Conservation (phyloP, 2,888 invertebrate species). For the Panopea generosa region DNA sequence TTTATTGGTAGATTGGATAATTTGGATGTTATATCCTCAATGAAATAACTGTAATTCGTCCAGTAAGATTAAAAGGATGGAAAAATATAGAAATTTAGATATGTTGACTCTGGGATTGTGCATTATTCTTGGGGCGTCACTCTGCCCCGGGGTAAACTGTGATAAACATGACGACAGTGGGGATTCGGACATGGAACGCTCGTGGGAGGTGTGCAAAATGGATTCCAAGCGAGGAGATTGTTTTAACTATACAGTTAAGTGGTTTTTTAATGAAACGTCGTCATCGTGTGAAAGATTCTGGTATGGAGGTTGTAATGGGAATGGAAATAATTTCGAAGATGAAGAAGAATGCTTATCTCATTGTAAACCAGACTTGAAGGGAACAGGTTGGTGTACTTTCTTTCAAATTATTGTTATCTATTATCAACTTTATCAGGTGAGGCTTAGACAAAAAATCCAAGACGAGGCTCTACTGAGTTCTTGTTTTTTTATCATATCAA, state of each 20-base stretch:
- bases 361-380: slow-evolving; percentile 43
- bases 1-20: no score
- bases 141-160: slow-evolving; percentile 3
- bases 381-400: slow-evolving; percentile 30
- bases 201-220: not conserved
- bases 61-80: no score
- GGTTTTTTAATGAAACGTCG: slow-evolving; percentile 85
- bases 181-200: slow-evolving; percentile 18
- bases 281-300: slow-evolving; percentile 90
- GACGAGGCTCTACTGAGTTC: no score
- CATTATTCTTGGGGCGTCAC: no score
- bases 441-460: no score
- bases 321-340: slow-evolving; percentile 88
- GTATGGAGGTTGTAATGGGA: slow-evolving; percentile 87
- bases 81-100: no score
- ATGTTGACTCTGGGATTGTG: no score
- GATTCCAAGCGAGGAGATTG: slow-evolving; percentile 66
- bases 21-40: no score
- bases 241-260: slow-evolving; percentile 73
- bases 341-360: slow-evolving; percentile 91
- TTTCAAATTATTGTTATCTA: not conserved
- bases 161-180: slow-evolving; percentile 9
- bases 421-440: no score
- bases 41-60: no score
- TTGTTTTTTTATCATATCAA: no score